Conservation (phyloP, 2,113 vertebrate genomes). For the Alligator mississippiensis region DNA sequence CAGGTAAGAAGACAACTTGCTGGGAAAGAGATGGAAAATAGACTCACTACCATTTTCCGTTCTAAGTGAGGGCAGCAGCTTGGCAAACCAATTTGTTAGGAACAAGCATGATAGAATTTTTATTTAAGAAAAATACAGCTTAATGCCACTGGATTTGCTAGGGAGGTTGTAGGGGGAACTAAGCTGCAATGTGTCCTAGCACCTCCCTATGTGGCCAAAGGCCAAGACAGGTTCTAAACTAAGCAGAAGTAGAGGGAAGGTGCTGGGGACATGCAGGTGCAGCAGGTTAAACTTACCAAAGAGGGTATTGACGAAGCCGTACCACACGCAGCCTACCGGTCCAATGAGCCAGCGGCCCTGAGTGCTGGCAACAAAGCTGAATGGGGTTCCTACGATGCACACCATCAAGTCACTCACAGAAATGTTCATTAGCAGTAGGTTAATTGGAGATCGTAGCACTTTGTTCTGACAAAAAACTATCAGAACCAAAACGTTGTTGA, state of each 20-base stretch:
- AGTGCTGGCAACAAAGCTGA: conserved; percentile 86
- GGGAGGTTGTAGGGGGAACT: not conserved
- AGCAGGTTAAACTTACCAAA: conserved; percentile 79
- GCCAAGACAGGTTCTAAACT: not conserved
- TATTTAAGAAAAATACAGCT: no score
- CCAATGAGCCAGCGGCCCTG: conserved; percentile 85
- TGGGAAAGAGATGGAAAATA: not conserved
- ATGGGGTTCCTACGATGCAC: conserved; percentile 85
- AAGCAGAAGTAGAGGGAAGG: not conserved
- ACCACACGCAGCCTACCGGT: conserved; percentile 83
- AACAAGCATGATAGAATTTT: not conserved
- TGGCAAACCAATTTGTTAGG: not conserved
- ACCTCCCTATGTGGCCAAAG: not conserved
- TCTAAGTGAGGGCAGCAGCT: not conserved
- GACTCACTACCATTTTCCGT: not conserved
- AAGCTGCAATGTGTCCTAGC: not conserved
- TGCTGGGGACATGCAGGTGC: not conserved
- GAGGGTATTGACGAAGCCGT: conserved; percentile 85
- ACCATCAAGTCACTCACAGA: conserved; percentile 86
- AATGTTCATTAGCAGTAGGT: conserved; percentile 86
- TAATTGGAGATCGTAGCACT: conserved; percentile 85
- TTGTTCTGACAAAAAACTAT: conserved; percentile 83
- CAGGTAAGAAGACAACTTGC: not conserved
- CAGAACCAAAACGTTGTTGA: conserved; percentile 85
- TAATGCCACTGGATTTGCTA: no score